Conservation (phyloP, 2,113 vertebrate species). For the Origma solitaria region DNA sequence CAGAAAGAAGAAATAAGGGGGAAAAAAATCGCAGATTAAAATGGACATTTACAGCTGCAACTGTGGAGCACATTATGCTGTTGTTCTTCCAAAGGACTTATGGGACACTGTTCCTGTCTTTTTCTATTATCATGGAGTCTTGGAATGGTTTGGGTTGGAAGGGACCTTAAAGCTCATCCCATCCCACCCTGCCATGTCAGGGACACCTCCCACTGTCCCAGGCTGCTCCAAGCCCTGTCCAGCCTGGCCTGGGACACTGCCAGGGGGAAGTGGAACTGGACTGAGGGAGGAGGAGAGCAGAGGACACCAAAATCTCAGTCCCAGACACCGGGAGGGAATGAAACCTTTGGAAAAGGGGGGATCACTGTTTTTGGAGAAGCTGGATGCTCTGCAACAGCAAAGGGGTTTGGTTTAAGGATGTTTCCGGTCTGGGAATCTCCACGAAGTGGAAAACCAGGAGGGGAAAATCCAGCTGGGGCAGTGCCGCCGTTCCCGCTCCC, state of each 20-base stretch:
- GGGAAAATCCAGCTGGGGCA: neutral
- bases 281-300: neutral
- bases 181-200: neutral
- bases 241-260: neutral
- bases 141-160: neutral
- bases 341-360: neutral
- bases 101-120: accelerated
- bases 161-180: neutral
- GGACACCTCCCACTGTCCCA: neutral
- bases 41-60: accelerated
- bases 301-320: neutral
- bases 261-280: neutral
- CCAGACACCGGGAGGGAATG: accelerated
- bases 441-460: neutral
- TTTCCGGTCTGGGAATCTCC: neutral
- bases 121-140: neutral
- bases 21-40: neutral
- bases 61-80: accelerated
- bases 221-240: neutral
- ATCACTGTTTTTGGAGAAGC: neutral
- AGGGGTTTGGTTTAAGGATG: neutral
- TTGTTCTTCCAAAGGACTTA: neutral
- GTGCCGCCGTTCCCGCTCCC: neutral
- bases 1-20: neutral
- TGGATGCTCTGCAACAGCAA: accelerated